phyloP scores from a whole-genome alignment of 1,140 invertebrate species.

The Cryptotermes secundus region DNA sequence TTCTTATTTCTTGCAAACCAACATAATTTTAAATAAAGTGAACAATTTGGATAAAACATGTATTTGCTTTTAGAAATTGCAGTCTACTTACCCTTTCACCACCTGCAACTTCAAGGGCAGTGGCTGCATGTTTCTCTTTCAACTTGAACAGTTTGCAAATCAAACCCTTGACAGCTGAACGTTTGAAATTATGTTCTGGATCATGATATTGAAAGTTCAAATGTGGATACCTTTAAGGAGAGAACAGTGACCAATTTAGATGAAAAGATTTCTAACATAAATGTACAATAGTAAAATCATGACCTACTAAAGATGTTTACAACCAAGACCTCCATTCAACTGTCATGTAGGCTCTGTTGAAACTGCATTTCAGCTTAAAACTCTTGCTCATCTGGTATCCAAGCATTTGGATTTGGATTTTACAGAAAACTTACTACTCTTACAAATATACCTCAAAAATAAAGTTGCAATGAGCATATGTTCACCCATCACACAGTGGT shows the following conservation, averaged over 20 bases:
- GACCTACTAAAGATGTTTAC: neutral
- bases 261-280: neutral
- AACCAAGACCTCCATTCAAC: neutral
- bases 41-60: too few species aligned
- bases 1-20: too few species aligned
- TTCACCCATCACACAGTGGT: too few species aligned
- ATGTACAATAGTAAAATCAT: neutral
- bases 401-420: too few species aligned
- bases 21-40: too few species aligned
- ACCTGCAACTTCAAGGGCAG: constrained; percentile 82
- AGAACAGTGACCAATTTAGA: neutral
- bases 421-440: too few species aligned
- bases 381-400: too few species aligned
- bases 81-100: constrained; percentile 71
- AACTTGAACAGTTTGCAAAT: constrained; percentile 77
- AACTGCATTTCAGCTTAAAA: too few species aligned
- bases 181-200: constrained; percentile 77
- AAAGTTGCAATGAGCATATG: too few species aligned
- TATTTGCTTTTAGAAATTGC: too few species aligned
- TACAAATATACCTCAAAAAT: too few species aligned
- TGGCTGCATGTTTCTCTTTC: constrained; percentile 67
- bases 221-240: constrained; percentile 59
- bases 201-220: constrained; percentile 74
- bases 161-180: constrained; percentile 73
- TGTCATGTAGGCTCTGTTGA: too few species aligned